These are phyloP conservation scores for Tragelaphus eurycerus DNA, from an alignment of 2,797 vertebrate genomes.

Conservation along the genomic window DNA sequence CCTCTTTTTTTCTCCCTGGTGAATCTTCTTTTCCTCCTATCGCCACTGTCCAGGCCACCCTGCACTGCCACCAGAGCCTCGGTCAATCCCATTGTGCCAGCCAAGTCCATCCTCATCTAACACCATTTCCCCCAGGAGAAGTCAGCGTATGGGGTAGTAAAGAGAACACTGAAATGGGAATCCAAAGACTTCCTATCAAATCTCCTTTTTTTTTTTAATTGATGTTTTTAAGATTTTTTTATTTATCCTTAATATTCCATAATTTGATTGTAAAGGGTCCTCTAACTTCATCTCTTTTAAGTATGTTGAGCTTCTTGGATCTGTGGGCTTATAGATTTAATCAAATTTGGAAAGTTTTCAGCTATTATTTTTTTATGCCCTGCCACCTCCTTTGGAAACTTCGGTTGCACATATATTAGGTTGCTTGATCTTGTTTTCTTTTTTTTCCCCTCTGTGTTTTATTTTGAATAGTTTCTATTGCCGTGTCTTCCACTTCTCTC, in stretches of 20 bases:
- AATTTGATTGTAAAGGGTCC: background rate
- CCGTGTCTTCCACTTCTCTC: background rate
- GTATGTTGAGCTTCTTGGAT: background rate
- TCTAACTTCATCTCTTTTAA: background rate
- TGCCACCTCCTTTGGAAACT: background rate
- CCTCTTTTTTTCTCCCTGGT: background rate
- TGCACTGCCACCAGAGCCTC: background rate
- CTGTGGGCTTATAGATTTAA: background rate
- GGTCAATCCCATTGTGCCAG: fast-evolving
- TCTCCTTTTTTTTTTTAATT: background rate
- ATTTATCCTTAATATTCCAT: background rate
- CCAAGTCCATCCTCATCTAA: background rate
- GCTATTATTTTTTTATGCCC: background rate
- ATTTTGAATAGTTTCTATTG: background rate
- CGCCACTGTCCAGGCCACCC: background rate
- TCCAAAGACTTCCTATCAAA: background rate
- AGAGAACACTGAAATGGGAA: background rate
- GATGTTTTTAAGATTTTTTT: background rate
- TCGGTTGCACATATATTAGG: background rate
- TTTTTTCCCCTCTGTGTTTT: background rate
- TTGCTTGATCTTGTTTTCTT: background rate
- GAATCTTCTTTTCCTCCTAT: background rate
- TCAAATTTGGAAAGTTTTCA: background rate
- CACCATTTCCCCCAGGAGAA: background rate
- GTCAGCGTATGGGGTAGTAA: too few species aligned